Evolutionary conservation across 2,888 invertebrate species (phyloP).

Genomic region (Baccha elongata): DNA sequence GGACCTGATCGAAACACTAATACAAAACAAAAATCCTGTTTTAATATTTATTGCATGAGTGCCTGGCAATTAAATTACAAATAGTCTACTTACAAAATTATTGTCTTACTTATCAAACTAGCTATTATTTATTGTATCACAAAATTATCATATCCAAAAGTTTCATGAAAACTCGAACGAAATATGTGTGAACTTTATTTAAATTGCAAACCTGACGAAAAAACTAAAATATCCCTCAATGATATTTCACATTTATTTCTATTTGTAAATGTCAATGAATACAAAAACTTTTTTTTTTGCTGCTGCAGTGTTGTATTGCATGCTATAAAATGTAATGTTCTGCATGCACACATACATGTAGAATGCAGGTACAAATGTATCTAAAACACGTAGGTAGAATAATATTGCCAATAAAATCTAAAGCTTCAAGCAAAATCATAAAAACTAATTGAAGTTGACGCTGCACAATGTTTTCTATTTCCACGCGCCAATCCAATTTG

Average conservation of each 20-base stretch:
- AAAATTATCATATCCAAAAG: too few relatives aligned
- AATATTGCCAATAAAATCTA: constrained; percentile 24
- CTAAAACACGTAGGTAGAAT: constrained; percentile 7
- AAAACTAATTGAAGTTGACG: constrained; percentile 35
- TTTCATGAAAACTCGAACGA: too few relatives aligned
- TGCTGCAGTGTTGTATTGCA: neutral
- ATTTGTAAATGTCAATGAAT: neutral
- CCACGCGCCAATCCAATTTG: constrained; percentile 40
- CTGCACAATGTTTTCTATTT: constrained; percentile 34
- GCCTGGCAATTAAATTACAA: too few relatives aligned
- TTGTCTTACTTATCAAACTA: too few relatives aligned
- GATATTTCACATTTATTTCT: neutral
- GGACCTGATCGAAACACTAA: too few relatives aligned
- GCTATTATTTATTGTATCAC: too few relatives aligned
- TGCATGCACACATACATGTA: neutral
- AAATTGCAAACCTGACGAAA: too few relatives aligned
- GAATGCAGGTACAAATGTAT: neutral
- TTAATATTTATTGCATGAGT: too few relatives aligned
- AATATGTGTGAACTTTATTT: too few relatives aligned
- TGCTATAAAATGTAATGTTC: neutral
- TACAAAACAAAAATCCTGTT: too few relatives aligned
- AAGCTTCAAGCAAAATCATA: constrained; percentile 30
- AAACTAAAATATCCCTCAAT: neutral
- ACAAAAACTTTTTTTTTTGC: neutral
- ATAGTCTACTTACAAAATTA: too few relatives aligned